Evolutionary conservation across 2,888 invertebrate species (phyloP).

Genomic region (Dastarcus helophoroides): DNA sequence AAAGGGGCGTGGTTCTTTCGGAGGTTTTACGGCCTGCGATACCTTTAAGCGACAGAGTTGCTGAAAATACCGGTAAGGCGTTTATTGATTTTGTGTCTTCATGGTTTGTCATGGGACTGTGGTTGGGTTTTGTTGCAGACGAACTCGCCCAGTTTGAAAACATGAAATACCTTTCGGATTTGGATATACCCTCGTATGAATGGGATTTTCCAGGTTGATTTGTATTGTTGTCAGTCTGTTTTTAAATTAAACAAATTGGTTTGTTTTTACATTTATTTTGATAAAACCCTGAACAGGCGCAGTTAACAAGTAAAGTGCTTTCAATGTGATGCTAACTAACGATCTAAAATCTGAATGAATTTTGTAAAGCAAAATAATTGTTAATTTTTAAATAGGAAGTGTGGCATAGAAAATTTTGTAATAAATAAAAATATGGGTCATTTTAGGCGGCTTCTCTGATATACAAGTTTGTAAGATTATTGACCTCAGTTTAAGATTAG

Average conservation of each 20-base stretch:
- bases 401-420: too few species aligned
- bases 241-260: not conserved
- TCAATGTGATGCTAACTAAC: too few species aligned
- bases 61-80: slow-evolving; percentile 40
- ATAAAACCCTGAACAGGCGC: too few species aligned
- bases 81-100: not conserved
- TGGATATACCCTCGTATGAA: slow-evolving; percentile 51
- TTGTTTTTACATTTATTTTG: not conserved
- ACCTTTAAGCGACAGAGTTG: slow-evolving; percentile 49
- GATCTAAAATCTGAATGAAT: too few species aligned
- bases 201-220: slow-evolving; percentile 47
- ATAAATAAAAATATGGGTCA: too few species aligned
- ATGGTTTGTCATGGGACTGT: not conserved
- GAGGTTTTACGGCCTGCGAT: slow-evolving; percentile 57
- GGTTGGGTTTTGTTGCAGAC: slow-evolving; percentile 38
- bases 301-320: too few species aligned
- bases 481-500: too few species aligned
- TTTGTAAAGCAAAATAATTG: too few species aligned
- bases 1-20: slow-evolving; percentile 48
- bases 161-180: slow-evolving; percentile 46
- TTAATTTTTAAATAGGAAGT: too few species aligned
- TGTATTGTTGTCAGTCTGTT: not conserved
- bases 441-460: too few species aligned
- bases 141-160: slow-evolving; percentile 49
- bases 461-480: too few species aligned